phyloP scores from a whole-genome alignment of 2,888 invertebrate species.

The Xylophagus ater region DNA sequence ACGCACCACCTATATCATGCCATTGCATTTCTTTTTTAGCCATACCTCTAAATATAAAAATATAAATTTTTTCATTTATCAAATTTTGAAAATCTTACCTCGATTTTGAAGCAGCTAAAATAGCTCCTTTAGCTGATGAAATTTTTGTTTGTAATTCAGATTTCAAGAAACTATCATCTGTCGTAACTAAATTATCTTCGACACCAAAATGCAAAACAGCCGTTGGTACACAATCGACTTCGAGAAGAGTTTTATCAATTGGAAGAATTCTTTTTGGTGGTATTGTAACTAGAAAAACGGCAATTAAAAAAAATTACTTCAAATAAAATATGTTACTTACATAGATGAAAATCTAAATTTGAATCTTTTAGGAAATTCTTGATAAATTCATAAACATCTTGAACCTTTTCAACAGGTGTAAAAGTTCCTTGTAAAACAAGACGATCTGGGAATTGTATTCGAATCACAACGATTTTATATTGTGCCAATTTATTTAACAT shows the following conservation, averaged over 20 bases:
- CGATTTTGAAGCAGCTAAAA: constrained; percentile 55
- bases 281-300: constrained; percentile 52
- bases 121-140: constrained; percentile 56
- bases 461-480: constrained; percentile 67
- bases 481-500: constrained; percentile 48
- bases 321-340: constrained; percentile 45
- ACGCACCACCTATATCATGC: no score
- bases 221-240: constrained; percentile 66
- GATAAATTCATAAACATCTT: constrained; percentile 61
- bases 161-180: constrained; percentile 43
- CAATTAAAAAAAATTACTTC: not conserved
- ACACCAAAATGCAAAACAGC: constrained; percentile 64
- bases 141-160: constrained; percentile 48
- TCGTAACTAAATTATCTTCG: constrained; percentile 32
- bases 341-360: constrained; percentile 61
- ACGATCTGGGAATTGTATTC: constrained; percentile 79
- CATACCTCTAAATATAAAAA: no score
- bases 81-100: constrained; percentile 47
- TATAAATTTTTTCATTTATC: no score
- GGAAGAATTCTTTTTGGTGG: constrained; percentile 67
- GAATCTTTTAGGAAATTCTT: constrained; percentile 55
- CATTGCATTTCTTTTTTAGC: no score
- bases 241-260: constrained; percentile 50
- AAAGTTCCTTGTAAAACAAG: constrained; percentile 80
- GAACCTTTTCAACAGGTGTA: constrained; percentile 60